phyloP scores from a whole-genome alignment of 2,888 invertebrate species.

The Ceramica pisi region DNA sequence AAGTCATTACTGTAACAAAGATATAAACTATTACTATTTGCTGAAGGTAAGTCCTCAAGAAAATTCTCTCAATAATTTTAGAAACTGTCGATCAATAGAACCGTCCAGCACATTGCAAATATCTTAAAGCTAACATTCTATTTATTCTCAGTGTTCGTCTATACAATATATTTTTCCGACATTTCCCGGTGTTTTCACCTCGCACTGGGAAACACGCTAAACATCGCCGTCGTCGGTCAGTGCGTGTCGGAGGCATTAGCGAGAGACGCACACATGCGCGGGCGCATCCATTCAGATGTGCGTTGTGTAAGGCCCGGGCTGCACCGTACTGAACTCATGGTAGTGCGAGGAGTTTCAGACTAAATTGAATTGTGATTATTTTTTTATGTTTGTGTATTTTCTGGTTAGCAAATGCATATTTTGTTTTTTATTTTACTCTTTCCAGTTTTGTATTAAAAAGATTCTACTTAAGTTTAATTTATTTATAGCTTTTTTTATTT shows the following conservation, averaged over 20 bases:
- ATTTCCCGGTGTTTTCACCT: slow-evolving; percentile 60
- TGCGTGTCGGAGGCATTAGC: slow-evolving; percentile 75
- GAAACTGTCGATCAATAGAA: slow-evolving; percentile 12
- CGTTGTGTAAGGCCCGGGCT: slow-evolving; percentile 47
- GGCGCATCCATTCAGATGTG: slow-evolving; percentile 58
- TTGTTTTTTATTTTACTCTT: not conserved
- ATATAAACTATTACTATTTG: not conserved
- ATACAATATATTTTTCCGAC: slow-evolving; percentile 44
- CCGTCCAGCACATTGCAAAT: slow-evolving; percentile 15
- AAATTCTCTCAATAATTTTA: slow-evolving; percentile 2
- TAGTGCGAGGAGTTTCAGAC: not conserved
- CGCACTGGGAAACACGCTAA: slow-evolving; percentile 62
- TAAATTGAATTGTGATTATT: not conserved
- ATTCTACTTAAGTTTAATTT: not conserved
- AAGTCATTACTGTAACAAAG: too few species aligned
- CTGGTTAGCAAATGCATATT: not conserved
- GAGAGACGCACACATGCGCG: slow-evolving; percentile 60
- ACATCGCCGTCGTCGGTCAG: slow-evolving; percentile 67
- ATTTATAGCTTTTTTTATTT: too few species aligned
- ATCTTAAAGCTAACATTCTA: slow-evolving; percentile 10
- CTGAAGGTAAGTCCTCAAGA: not conserved
- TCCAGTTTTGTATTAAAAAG: not conserved
- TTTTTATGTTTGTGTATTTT: not conserved
- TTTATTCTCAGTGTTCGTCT: slow-evolving; percentile 34
- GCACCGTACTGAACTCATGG: slow-evolving; percentile 12